Percentiles rank a stretch among this genome's conserved stretches.
Conservation (phyloP, 2,113 vertebrate genomes). For the Caretta caretta region DNA sequence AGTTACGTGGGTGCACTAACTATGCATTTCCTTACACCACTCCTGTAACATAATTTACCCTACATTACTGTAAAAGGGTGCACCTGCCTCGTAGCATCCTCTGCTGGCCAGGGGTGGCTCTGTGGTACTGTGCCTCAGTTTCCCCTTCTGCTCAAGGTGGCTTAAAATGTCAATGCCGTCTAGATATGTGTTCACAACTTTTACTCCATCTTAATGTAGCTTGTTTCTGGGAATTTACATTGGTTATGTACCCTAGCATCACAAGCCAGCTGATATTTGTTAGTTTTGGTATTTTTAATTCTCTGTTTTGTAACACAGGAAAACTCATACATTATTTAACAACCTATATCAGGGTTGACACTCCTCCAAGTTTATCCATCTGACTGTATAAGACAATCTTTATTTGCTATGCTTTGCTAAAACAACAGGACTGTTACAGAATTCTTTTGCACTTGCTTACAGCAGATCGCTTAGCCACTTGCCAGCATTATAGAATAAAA, state of each 20-base stretch:
- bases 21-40: background rate
- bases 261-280: background rate
- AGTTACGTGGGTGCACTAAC: background rate
- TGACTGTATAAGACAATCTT: background rate
- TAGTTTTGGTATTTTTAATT: background rate
- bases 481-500: background rate
- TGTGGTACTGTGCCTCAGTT: too few relatives aligned
- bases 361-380: background rate
- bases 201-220: conserved; percentile 4
- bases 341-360: background rate
- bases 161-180: too few relatives aligned
- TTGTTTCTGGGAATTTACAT: background rate
- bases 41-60: conserved; percentile 19
- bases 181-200: background rate
- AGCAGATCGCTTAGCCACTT: background rate
- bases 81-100: too few relatives aligned
- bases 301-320: background rate
- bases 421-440: background rate
- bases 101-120: too few relatives aligned
- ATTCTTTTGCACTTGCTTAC: background rate
- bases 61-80: background rate
- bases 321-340: background rate
- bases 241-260: background rate
- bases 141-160: too few relatives aligned
- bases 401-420: background rate